Conservation (phyloP, 2,797 vertebrate genomes). For the Parauchenoglanis punctatus region DNA sequence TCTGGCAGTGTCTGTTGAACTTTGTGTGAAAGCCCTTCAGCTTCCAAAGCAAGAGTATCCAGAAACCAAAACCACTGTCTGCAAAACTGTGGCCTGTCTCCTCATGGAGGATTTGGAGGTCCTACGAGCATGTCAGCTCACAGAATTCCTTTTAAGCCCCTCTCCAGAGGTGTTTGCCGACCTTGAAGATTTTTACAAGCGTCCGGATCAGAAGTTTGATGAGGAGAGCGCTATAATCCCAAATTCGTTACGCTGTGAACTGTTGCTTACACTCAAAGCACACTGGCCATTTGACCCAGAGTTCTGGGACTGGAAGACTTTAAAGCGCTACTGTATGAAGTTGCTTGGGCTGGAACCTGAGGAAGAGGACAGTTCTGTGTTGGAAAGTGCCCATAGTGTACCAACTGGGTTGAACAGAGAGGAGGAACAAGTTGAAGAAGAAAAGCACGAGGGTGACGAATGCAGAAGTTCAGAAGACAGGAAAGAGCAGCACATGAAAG, state of each 20-base stretch:
- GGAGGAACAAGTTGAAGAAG: constrained; percentile 54
- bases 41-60: constrained; percentile 87
- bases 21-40: constrained; percentile 95
- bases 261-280: constrained; percentile 91
- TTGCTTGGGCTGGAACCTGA: constrained; percentile 87
- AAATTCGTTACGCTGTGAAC: constrained; percentile 94
- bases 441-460: constrained; percentile 43
- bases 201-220: constrained; percentile 94
- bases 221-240: constrained; percentile 90
- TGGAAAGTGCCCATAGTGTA: constrained; percentile 63
- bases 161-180: constrained; percentile 81
- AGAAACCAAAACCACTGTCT: constrained; percentile 89
- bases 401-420: constrained; percentile 72
- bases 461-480: constrained; percentile 2
- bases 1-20: constrained; percentile 86
- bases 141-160: constrained; percentile 91
- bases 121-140: constrained; percentile 91
- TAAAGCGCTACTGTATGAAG: constrained; percentile 88
- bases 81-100: constrained; percentile 92
- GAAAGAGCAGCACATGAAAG: background rate
- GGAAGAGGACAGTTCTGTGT: constrained; percentile 78
- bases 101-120: constrained; percentile 94
- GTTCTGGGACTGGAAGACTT: constrained; percentile 99
- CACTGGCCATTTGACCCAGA: constrained; percentile 98
- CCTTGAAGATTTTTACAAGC: constrained; percentile 88